A percentile compares a stretch with the other conserved stretches of the same genome.
Conservation (phyloP, 2,113 vertebrate genomes). For the Lepisosteus osseus region DNA sequence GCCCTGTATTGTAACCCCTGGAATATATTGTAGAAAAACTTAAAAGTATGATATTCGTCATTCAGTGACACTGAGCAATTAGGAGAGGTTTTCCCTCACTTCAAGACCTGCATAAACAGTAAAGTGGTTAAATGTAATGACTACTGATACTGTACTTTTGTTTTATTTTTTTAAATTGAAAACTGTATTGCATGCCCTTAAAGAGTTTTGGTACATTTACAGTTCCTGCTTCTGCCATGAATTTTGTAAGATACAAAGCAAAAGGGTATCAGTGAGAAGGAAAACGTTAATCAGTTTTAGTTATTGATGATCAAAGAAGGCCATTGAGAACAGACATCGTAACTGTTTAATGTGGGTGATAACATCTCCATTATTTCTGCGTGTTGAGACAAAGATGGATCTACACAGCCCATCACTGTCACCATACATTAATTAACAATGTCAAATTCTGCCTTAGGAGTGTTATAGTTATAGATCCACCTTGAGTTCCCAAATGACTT, state of each 20-base stretch:
- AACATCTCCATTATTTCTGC: no score
- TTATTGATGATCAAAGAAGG: slow-evolving; percentile 17
- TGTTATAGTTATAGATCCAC: no score
- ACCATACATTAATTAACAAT: no score
- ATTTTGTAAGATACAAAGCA: slow-evolving; percentile 33
- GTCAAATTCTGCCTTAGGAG: no score
- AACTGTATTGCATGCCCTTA: slow-evolving; percentile 14
- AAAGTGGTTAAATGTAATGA: neutral
- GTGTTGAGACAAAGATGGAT: no score
- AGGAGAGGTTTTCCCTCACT: neutral
- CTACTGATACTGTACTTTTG: neutral
- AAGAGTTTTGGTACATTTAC: slow-evolving; percentile 40
- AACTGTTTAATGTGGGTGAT: no score
- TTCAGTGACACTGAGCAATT: neutral
- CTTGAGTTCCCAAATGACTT: no score
- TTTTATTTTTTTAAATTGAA: neutral
- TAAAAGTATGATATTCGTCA: neutral
- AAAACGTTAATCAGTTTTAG: slow-evolving; percentile 22
- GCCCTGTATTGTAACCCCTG: no score
- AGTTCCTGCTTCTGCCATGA: slow-evolving; percentile 36
- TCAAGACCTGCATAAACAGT: neutral
- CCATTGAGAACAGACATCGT: neutral
- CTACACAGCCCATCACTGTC: no score
- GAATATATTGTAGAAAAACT: neutral
- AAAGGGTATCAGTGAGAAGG: slow-evolving; percentile 37